Base-by-base conservation (phyloP, 2,888 invertebrate species). In the Hirtodrosophila trivittata region DNA sequence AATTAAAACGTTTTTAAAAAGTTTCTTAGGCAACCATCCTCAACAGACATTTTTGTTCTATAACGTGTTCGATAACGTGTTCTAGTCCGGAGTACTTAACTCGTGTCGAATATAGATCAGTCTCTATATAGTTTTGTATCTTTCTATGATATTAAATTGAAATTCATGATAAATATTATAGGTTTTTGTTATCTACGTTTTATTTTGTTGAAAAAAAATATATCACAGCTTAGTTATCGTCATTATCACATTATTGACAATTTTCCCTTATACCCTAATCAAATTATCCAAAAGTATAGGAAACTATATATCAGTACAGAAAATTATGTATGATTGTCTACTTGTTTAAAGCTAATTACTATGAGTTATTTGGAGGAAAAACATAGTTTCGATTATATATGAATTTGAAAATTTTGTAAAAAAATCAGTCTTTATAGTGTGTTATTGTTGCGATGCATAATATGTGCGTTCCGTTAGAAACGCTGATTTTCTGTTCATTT, bases 381-480 rank as follows among this genome's bases (percentile, higher is more conserved):
- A 18, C n/a, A 35, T 33, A 26, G 35, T 42, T 26, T 13, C 42
- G 50, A 13, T 57, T 37, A 13, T 26, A 30, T 14, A 37, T 43
- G 7, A 35, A 35, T 47, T 28, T 33, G 13, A 50, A 52, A 41
- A 21, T 54, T 25, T 39, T 32, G 25, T 46, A 49, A 41, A 10
- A 39, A 21, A 21, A 50, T n/a, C 18, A 42, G 28, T 39, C 33
- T 9, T 4, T 25, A 33, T 25, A 33, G 35, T 42, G 50, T 52
- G 58, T 58, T 51, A 38, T 37, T 45, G 45, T 39, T 60, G 59
- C 21, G 28, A 32, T 57, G 42, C 30, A 42, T 3, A 21, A n/a
- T n/a, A n/a, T n/a, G n/a, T n/a, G 57, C 50, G 57, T 43, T 42
- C 51, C 46, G 62, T 49, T 62, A 52, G 67, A 54, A 54, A 45